phyloP scores from a whole-genome alignment of 2,113 vertebrate genomes.

The Planiliza haematocheilus region DNA sequence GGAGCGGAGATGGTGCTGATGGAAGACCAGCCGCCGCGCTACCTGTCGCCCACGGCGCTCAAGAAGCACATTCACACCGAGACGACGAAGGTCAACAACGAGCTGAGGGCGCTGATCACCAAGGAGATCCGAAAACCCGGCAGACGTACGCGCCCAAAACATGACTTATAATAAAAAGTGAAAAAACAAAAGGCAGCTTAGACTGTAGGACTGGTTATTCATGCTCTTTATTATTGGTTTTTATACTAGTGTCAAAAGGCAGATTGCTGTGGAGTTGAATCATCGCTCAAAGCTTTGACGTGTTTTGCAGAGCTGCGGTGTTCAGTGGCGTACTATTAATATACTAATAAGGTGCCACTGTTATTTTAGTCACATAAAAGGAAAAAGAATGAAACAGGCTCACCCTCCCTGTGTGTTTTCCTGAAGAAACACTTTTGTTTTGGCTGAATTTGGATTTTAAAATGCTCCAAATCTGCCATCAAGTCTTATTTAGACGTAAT shows the following conservation, averaged over 20 bases:
- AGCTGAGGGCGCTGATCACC: constrained; percentile 91
- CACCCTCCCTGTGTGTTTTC: not conserved
- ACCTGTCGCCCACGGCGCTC: constrained; percentile 85
- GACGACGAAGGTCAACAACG: constrained; percentile 90
- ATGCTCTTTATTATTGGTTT: no score
- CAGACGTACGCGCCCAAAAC: constrained; percentile 86
- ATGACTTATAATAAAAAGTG: no score
- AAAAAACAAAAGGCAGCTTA: no score
- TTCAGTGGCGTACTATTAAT: not conserved
- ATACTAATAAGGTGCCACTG: not conserved
- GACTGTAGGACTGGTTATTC: no score
- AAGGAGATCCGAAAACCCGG: constrained; percentile 96
- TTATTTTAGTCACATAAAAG: not conserved
- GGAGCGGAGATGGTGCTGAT: constrained; percentile 70
- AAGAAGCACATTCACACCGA: constrained; percentile 87
- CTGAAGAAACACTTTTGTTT: not conserved
- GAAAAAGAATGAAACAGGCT: not conserved
- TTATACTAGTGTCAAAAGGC: not conserved
- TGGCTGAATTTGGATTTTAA: not conserved
- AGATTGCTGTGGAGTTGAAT: no score
- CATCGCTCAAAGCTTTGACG: not conserved
- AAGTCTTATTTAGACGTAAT: no score
- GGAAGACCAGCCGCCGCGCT: constrained; percentile 70
- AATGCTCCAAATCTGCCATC: no score
- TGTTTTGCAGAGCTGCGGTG: not conserved